These are phyloP conservation scores for Charaxes varanes DNA, from an alignment of 1,140 invertebrate species.

Conservation along the genomic window DNA sequence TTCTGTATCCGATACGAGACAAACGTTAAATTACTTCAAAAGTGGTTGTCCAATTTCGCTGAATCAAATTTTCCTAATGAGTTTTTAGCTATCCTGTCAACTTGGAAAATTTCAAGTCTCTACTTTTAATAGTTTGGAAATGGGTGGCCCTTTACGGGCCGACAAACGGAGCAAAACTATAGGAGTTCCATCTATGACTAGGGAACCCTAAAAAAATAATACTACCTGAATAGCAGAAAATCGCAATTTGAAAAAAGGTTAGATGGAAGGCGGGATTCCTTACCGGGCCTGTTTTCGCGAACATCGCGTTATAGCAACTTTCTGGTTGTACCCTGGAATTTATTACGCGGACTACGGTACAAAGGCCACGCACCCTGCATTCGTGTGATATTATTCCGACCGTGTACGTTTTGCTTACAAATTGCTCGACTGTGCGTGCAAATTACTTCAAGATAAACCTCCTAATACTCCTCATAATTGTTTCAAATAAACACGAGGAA, in stretches of 20 bases:
- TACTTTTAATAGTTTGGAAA: no score
- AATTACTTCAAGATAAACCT: constrained; percentile 27
- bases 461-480: constrained; percentile 12
- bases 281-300: constrained; percentile 10
- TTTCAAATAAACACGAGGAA: no score
- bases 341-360: constrained; percentile 37
- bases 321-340: constrained; percentile 43
- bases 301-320: constrained; percentile 36
- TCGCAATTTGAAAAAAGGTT: constrained; percentile 8
- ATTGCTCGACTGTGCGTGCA: constrained; percentile 49
- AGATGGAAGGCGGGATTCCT: constrained; percentile 11
- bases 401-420: constrained; percentile 59
- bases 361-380: constrained; percentile 33
- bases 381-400: constrained; percentile 43
- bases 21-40: no score
- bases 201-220: not conserved
- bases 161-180: no score
- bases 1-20: no score
- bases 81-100: no score
- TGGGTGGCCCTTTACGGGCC: no score
- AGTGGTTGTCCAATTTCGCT: no score
- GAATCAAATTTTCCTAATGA: no score
- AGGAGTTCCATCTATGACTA: no score
- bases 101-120: no score
- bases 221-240: constrained; percentile 1